Base-by-base conservation (phyloP, 2,888 invertebrate species). In the Acleris laterana region DNA sequence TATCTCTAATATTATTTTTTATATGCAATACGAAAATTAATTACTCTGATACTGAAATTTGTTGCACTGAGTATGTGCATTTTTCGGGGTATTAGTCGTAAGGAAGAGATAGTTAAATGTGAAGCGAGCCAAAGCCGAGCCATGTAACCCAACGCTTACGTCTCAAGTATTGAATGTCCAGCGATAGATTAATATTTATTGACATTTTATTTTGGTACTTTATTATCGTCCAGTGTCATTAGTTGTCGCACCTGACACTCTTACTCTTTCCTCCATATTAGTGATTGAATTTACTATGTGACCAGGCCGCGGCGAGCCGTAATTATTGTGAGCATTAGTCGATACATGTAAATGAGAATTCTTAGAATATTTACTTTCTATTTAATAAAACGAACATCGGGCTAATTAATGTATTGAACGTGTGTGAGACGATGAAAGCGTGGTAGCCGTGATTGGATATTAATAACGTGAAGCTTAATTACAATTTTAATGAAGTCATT, bases 211-310 rank as follows among this genome's bases (percentile, higher is more conserved):
- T 88, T 83, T 85, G 84, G 79, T 85, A 88, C 78, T 88, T 88
- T 89, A 89, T 87, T 88, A 85, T 85, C 84, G 85, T 88, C 88
- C 88, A 85, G 87, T 89, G 87, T 88, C 89, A 88, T 90, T 90
- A 90, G 86, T 82, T 82, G 81, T 84, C 81, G 83, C 87, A 84
- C 80, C 82, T 81, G 81, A 83, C 79, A 74, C 74, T 79, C 74
- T 76, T 69, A 79, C 75, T 77, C 74, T 70, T 46, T 71, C 78
- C 75, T 72, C 74, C 76, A 72, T 79, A 77, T 79, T 80, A 78
- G 75, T 81, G 81, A 84, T 83, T 83, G 77, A 85, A 86, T 86
- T 83, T 84, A 86, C 82, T 78, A 84, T 76, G 78, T 80, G 79
- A 75, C 73, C 78, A 62, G 44, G 44, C 57, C 53, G 71, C 77